Evolutionary conservation across 2,797 vertebrate genomes (phyloP), one percentile per base, ranked within the genome.

Genomic region (Melanotaenia parkinsoni): DNA sequence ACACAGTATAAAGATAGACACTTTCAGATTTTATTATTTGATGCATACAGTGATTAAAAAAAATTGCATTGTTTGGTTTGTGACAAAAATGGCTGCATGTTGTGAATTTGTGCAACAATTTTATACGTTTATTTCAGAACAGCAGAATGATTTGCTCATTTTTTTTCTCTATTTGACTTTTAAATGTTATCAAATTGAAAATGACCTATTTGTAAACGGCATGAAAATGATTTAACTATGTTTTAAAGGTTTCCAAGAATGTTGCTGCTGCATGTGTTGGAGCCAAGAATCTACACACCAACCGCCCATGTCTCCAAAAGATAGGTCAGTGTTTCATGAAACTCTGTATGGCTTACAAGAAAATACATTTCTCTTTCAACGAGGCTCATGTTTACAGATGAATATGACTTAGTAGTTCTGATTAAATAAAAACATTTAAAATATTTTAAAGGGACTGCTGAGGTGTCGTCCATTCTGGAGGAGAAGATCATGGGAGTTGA

Each of bases 381-480:
- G 28, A 30, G 28, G 28, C 7, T 33, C 32, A 33, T 33, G 5
- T 33, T 33, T 33, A 33, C 2, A 53, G 51, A 51, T 22, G n/a
- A 12, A 24, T n/a, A 22, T 12, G 11, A 22, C 9, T 24, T 9
- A 11, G 9, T 24, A 2, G 6, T 24, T 51, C 9, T 51, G 2
- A 24, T 11, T 22, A 22, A 51, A 40, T 50, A 9, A 58, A 62
- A 14, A 24, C 8, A 50, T 62, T 22, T 12, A 0, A 45, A 22
- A 1, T n/a, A 2, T 30, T 5, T 57, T 68, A 30, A 18, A 91
- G 90, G 88, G 81, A 91, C 89, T 0, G 91, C 91, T 1, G 89
- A 99, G 88, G 95, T 98, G 1, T 98, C 98, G 2, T 98, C 97
- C 76, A 97, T 99, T 67, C 94, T 99, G 32, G 97, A 99, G 89